Base-by-base conservation (phyloP, 2,113 vertebrate species). In the Stegastes partitus region DNA sequence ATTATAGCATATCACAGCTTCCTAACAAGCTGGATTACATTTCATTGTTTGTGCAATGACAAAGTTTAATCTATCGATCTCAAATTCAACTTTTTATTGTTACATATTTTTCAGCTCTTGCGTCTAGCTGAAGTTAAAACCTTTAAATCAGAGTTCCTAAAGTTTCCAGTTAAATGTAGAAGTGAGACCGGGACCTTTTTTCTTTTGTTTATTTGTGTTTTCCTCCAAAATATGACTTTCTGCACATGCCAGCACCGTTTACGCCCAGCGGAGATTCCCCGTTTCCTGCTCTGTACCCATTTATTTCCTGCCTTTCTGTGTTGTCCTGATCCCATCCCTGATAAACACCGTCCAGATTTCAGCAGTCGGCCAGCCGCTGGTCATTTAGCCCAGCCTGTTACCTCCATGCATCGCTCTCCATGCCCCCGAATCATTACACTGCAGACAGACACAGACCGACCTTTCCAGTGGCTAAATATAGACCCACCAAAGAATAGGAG, bases 391-490 rank as follows among this genome's bases (percentile, higher is more conserved):
- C 1, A 61, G 73, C 73, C 0, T 23, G 42, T 57, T 61, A 81
- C 86, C 87, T 83, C 69, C 67, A 1, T 21, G 57, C 51, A 26
- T 44, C 4, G 55, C 45, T 79, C 75, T 55, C 37, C 31, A 50
- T 62, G 80, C 67, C 82, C 87, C 87, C 67, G 69, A 77, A 89
- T 83, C 91, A 88, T 83, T 72, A 86, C 81, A 42, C 79, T 39
- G 88, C 91, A 92, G 90, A 84, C 87, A 93, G 87, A 92, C 89
- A 81, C 84, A 75, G 51, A 68, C 68, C 79, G 89, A 94, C 93
- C 93, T 94, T 93, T 93, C 85, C 87, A 82, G 47, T 0, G 22
- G 73, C 92, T 94, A 95, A 93, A 95, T 91, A 91, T 94, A 94
- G 92, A 84, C 19, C 64, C 26, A 11, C 34, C 39, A 79, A 94